Evolutionary conservation across 1,140 invertebrate genomes (phyloP), one percentile per base, ranked within the genome.

Genomic region (Trichomalopsis sarcophagae): DNA sequence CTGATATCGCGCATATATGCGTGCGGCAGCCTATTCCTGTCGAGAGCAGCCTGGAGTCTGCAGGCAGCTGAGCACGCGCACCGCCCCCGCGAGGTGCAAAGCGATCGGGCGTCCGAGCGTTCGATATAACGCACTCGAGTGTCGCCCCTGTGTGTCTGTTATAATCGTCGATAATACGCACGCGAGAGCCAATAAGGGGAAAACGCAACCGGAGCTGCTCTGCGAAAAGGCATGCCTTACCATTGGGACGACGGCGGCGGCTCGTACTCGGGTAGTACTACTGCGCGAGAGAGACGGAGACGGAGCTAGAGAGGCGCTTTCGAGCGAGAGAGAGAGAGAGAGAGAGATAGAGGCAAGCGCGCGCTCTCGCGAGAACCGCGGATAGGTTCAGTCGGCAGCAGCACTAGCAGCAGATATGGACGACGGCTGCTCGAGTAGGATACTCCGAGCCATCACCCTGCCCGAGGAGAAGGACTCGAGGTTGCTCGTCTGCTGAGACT

Each of bases 361-460:
- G 55, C 55, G 17, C 55, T 47, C 44, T 50, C 47, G 47, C 14
- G 55, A 21, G 2, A 62, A 21, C 21, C 55, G 55, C 55, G 55
- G 55, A 21, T 14, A 50, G 17, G 55, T 62, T 62, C 55, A 62
- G 55, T 62, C 55, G 55, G 55, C 55, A n/a, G 55, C 55, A 44
- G 17, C 55, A 62, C 55, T 21, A 76, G 44, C 75, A 47, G 75
- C 17, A 76, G 75, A 76, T 76, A 76, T 76, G 75, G 75, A 76
- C 75, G 75, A 76, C 17, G 75, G 44, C 30, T 40, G 30, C 36
- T 76, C n/a, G 40, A 76, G 27, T 27, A 27, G 75, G 44, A 76
- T 21, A 76, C 36, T 75, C 36, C 36, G 73, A 13, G 17, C 33
- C 73, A 36, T 75, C 27, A 36, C 33, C 73, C 69, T 21, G 17